Evolutionary conservation across 2,888 invertebrate species (phyloP).

Genomic region (Elmis aenea): DNA sequence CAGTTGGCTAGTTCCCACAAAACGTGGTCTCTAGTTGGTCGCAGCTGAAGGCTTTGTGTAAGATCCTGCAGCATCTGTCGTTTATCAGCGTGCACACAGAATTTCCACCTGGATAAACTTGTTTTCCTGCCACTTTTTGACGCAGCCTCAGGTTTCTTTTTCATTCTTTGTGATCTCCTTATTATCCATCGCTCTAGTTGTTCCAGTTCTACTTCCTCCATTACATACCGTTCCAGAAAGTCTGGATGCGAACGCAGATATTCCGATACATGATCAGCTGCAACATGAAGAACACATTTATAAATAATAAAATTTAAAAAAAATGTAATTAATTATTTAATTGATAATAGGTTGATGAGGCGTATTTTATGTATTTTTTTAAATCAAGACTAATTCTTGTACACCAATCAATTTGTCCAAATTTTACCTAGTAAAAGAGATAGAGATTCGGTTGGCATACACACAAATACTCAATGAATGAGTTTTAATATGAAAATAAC

Average conservation of each 20-base stretch:
- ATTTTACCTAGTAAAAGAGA: no score
- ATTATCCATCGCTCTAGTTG: slow-evolving; percentile 63
- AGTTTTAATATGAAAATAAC: no score
- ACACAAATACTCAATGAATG: no score
- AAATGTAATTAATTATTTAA: no score
- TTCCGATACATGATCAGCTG: slow-evolving; percentile 47
- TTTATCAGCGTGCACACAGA: slow-evolving; percentile 61
- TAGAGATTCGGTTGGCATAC: no score
- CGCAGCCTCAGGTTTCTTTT: slow-evolving; percentile 40
- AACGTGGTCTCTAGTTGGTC: slow-evolving; percentile 59
- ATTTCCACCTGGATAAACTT: slow-evolving; percentile 53
- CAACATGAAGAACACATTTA: slow-evolving; percentile 24
- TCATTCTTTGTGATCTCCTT: slow-evolving; percentile 50
- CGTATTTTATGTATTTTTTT: no score
- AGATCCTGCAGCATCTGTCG: slow-evolving; percentile 59
- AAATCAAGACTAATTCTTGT: no score
- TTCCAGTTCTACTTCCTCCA: slow-evolving; percentile 58
- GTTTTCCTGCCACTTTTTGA: slow-evolving; percentile 46
- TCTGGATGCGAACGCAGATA: slow-evolving; percentile 59
- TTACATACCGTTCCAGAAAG: slow-evolving; percentile 61
- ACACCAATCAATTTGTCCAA: no score
- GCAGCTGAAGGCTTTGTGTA: slow-evolving; percentile 56
- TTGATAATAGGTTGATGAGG: no score
- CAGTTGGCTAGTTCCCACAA: slow-evolving; percentile 63
- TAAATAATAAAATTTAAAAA: no score